A percentile compares a stretch with the other conserved stretches of the same genome.
phyloP scores from a whole-genome alignment of 2,113 vertebrate genomes.

The Dicerorhinus sumatrensis region DNA sequence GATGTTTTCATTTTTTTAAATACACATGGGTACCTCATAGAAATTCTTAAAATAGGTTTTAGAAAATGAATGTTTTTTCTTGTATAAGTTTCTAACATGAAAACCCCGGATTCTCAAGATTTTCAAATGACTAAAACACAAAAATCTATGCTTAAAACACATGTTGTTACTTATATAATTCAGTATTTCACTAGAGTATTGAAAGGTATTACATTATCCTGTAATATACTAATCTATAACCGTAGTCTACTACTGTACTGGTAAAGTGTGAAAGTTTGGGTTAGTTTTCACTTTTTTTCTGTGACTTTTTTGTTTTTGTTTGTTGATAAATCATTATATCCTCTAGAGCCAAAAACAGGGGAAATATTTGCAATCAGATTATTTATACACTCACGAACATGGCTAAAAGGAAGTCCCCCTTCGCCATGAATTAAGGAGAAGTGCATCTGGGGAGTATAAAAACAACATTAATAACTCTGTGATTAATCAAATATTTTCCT shows the following conservation, averaged over 20 bases:
- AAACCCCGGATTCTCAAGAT: not conserved
- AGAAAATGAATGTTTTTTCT: not conserved
- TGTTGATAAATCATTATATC: not conserved
- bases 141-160: not conserved
- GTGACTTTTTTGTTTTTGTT: not conserved
- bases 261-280: not conserved
- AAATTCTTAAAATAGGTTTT: not conserved
- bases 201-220: not conserved
- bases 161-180: not conserved
- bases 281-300: conserved; percentile 8
- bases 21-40: not conserved
- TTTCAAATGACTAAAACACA: not conserved
- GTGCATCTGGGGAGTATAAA: not conserved
- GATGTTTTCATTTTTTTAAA: not conserved
- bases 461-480: not conserved
- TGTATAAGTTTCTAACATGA: not conserved
- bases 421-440: not conserved
- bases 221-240: not conserved
- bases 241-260: not conserved
- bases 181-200: not conserved
- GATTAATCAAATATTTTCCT: not conserved
- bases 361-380: not conserved
- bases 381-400: not conserved
- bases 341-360: not conserved
- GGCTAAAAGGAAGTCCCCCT: not conserved